phyloP scores from a whole-genome alignment of 2,113 vertebrate species.

The Nothoprocta perdicaria region DNA sequence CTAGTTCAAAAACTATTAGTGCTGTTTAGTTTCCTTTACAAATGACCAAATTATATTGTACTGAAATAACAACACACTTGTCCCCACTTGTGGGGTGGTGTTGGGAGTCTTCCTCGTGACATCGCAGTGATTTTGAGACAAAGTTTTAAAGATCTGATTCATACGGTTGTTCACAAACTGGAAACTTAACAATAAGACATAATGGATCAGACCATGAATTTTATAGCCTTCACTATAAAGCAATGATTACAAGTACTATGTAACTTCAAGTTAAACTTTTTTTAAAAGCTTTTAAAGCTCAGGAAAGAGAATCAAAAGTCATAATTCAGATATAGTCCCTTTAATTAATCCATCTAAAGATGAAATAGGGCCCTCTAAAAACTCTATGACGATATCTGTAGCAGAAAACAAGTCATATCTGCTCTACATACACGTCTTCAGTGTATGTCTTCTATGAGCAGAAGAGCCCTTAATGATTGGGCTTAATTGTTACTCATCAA shows the following conservation, averaged over 20 bases:
- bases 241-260: neutral
- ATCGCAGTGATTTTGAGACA: neutral
- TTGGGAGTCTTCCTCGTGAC: neutral
- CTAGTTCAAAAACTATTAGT: neutral
- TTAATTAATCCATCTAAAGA: conserved; percentile 50
- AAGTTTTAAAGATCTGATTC: neutral
- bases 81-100: neutral
- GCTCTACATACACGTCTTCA: conserved; percentile 63
- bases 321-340: conserved; percentile 45
- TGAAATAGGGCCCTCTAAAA: conserved; percentile 58
- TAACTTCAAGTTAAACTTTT: conserved; percentile 25
- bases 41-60: neutral
- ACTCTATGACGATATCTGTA: conserved; percentile 34
- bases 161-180: neutral
- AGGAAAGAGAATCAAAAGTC: conserved; percentile 35
- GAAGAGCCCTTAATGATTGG: conserved; percentile 60
- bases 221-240: neutral
- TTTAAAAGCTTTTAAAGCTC: conserved; percentile 46
- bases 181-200: neutral
- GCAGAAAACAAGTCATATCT: conserved; percentile 45
- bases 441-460: conserved; percentile 36
- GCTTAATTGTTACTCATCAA: conserved; percentile 70
- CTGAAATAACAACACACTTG: neutral
- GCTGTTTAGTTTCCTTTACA: neutral
- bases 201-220: neutral